A percentile compares a stretch with the other conserved stretches of the same genome.
phyloP scores from a whole-genome alignment of 1,140 invertebrate species.

The Scaptomyza montana region DNA sequence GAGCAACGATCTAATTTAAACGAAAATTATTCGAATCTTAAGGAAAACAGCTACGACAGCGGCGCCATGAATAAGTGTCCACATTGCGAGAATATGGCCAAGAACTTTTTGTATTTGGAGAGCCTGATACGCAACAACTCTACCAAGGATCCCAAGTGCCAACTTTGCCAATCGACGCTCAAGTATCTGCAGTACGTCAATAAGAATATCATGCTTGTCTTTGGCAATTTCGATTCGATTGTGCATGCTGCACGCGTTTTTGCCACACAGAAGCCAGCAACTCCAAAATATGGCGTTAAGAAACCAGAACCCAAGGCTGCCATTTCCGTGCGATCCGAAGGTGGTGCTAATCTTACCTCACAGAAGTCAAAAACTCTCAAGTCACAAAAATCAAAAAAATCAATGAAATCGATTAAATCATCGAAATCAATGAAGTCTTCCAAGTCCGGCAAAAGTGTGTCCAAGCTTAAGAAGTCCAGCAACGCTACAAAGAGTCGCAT shows the following conservation, averaged over 20 bases:
- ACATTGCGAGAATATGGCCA: constrained; percentile 79
- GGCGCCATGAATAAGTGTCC: constrained; percentile 52
- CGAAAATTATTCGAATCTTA: constrained; percentile 43
- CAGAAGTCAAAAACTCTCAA: constrained; percentile 39
- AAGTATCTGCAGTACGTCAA: constrained; percentile 78
- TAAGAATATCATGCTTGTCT: constrained; percentile 70
- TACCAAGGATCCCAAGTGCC: constrained; percentile 57
- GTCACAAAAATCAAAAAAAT: constrained; percentile 44
- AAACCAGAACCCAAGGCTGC: constrained; percentile 1
- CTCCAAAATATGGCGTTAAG: constrained; percentile 64
- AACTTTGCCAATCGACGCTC: constrained; percentile 67
- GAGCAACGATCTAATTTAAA: constrained; percentile 39
- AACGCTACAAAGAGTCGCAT: constrained; percentile 12
- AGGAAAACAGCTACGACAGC: constrained; percentile 42
- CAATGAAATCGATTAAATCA: constrained; percentile 44
- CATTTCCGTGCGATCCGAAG: constrained; percentile 16
- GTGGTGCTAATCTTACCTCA: constrained; percentile 33
- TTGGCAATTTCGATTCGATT: constrained; percentile 70
- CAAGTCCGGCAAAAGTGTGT: constrained; percentile 38
- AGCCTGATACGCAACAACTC: constrained; percentile 75
- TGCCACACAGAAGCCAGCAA: constrained; percentile 41
- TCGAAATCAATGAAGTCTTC: constrained; percentile 38
- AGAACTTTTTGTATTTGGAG: constrained; percentile 79
- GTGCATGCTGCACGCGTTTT: constrained; percentile 66
- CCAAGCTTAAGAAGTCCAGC: constrained; percentile 29